Percentiles rank a stretch among this genome's conserved stretches.
These are phyloP conservation scores for Cryptus viduatorius DNA, from an alignment of 2,888 invertebrate genomes.

Conservation along the genomic window DNA sequence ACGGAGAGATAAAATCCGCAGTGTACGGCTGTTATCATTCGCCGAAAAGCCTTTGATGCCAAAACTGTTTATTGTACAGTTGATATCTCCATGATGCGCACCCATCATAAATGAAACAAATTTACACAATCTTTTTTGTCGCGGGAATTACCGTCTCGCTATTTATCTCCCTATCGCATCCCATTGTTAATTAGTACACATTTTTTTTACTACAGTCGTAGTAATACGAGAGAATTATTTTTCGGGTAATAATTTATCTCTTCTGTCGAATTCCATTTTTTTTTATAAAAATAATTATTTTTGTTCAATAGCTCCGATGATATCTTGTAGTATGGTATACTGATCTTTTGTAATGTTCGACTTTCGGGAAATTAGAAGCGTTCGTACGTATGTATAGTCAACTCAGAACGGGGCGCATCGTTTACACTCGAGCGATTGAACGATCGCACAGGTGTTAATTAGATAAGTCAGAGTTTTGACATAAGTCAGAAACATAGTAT, in stretches of 20 bases:
- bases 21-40: not conserved
- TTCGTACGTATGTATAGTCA: no score
- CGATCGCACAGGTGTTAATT: slow-evolving; percentile 42
- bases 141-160: not conserved
- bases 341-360: no score
- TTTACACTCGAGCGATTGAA: slow-evolving; percentile 5
- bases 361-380: no score
- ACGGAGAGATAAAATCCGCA: not conserved
- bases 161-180: not conserved
- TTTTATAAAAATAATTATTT: no score
- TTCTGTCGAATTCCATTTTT: no score
- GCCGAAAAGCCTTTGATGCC: not conserved
- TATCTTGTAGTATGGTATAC: no score
- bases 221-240: no score
- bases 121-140: no score
- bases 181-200: not conserved
- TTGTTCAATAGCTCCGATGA: no score
- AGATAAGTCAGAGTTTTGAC: not conserved
- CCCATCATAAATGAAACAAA: no score
- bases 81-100: not conserved
- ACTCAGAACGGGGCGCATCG: not conserved
- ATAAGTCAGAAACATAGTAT: not conserved
- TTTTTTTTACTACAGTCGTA: not conserved
- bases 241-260: no score
- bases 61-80: not conserved